Base-by-base conservation (phyloP, 1,140 invertebrate species). In the Drosophila nannoptera region DNA sequence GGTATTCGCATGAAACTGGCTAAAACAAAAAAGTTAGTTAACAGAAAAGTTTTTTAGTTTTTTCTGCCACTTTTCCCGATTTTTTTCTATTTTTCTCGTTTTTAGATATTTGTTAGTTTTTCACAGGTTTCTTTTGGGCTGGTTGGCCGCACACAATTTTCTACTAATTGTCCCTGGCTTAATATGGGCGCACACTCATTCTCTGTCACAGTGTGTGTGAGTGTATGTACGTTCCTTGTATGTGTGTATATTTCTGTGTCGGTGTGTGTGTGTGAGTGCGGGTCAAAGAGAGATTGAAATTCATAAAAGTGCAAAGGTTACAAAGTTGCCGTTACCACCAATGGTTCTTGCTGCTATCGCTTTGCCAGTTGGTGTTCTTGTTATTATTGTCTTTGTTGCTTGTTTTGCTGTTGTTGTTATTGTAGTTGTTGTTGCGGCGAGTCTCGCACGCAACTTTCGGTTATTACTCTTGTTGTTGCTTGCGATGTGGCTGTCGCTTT, bases 251-350 rank as follows among this genome's bases (percentile, higher is more conserved):
- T 35, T 33, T 64, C 22, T 49, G 52, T 58, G 56, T 22, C 48
- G 31, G 40, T 64, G 33, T 49, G 52, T 58, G 46, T 69, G 67
- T 52, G 36, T 46, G 61, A 48, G 46, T 32, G 55, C 33, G 56
- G 63, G 52, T 56, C 69, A 62, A 68, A 62, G 33, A 50, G 69
- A 68, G 65, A 68, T 81, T 77, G 61, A 73, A 76, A 81, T 81
- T 73, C 61, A 69, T 73, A 77, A 80, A 80, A 81, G 65, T 81
- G 77, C 77, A 70, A 70, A 81, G 77, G 69, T 81, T 81, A 77
- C 74, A 81, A 81, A 82, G 77, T 77, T 72, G 50, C 49, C 33
- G 55, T 72, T 66, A 32, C 31, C 68, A 66, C 16, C 42, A 42
- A 36, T 49, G n/a, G n/a, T n/a, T n/a, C n/a, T n/a, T n/a, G n/a